Evolutionary conservation across 2,113 vertebrate species (phyloP).

Genomic region (Tachysurus fulvidraco): DNA sequence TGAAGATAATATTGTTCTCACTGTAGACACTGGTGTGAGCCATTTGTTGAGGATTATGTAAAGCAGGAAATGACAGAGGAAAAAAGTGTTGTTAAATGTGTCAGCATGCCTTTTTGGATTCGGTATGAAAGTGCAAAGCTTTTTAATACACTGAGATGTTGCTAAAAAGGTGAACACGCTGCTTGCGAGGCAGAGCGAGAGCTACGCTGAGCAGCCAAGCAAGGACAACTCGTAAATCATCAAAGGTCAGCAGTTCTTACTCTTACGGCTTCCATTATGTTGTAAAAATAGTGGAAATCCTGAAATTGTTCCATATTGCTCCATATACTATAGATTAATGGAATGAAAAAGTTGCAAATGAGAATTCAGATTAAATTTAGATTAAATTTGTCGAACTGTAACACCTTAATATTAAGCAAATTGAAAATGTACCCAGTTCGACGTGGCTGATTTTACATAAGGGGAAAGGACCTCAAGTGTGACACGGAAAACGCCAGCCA

Average conservation of each 20-base stretch:
- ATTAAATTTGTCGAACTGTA: conserved; percentile 51
- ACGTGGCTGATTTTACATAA: conserved; percentile 42
- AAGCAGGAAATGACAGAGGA: neutral
- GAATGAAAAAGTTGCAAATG: conserved; percentile 36
- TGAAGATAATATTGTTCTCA: neutral
- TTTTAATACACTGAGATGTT: neutral
- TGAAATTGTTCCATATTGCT: neutral
- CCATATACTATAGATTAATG: neutral
- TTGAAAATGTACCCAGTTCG: conserved; percentile 45
- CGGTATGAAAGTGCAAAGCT: neutral
- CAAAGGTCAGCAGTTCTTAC: neutral
- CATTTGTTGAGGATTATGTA: conserved; percentile 14
- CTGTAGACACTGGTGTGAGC: neutral
- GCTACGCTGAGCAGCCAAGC: neutral
- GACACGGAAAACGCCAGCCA: conserved; percentile 8
- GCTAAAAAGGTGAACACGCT: neutral
- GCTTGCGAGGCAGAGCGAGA: neutral
- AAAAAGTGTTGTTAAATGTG: neutral
- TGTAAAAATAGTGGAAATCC: neutral
- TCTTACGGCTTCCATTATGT: neutral
- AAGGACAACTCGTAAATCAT: conserved; percentile 36
- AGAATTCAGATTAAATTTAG: conserved; percentile 39
- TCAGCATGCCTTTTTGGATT: neutral
- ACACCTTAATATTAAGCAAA: conserved; percentile 44
- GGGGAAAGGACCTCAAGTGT: conserved; percentile 18